Evolutionary conservation across 2,888 invertebrate genomes (phyloP).

Genomic region (Lasioglossum zephyrum): DNA sequence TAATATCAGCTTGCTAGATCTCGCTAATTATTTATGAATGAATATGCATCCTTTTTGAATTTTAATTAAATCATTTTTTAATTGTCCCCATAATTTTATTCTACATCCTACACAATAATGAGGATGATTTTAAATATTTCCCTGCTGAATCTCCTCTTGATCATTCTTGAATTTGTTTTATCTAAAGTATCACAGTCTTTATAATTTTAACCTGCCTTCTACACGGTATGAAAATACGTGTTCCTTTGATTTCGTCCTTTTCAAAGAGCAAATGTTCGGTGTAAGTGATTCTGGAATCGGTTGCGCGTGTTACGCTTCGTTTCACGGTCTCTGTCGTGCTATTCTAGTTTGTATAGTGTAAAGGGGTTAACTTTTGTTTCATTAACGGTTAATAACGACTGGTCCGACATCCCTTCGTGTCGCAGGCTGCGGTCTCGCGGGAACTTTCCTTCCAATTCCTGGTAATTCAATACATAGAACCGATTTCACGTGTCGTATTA

Average conservation of each 20-base stretch:
- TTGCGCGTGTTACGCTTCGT: background rate
- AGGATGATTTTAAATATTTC: too few species aligned
- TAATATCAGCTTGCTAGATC: too few species aligned
- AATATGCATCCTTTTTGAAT: too few species aligned
- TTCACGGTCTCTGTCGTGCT: background rate
- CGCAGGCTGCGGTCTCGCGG: constrained; percentile 54
- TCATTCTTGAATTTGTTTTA: background rate
- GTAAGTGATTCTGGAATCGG: background rate
- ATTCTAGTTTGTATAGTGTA: background rate
- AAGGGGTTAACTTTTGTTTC: constrained; percentile 15
- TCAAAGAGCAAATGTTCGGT: too few species aligned
- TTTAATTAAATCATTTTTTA: too few species aligned
- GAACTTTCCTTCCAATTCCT: constrained; percentile 75
- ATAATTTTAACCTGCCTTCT: background rate
- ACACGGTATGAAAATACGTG: background rate
- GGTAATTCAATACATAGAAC: constrained; percentile 80
- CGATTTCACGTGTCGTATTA: constrained; percentile 82
- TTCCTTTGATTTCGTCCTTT: background rate
- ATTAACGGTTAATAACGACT: constrained; percentile 24
- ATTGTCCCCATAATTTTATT: too few species aligned
- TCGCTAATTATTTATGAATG: too few species aligned
- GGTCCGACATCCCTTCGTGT: constrained; percentile 36
- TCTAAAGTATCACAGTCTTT: background rate
- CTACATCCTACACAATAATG: too few species aligned
- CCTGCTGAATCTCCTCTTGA: too few species aligned